Base-by-base conservation (phyloP, 1,140 invertebrate genomes). In the Zaprionus capensis region DNA sequence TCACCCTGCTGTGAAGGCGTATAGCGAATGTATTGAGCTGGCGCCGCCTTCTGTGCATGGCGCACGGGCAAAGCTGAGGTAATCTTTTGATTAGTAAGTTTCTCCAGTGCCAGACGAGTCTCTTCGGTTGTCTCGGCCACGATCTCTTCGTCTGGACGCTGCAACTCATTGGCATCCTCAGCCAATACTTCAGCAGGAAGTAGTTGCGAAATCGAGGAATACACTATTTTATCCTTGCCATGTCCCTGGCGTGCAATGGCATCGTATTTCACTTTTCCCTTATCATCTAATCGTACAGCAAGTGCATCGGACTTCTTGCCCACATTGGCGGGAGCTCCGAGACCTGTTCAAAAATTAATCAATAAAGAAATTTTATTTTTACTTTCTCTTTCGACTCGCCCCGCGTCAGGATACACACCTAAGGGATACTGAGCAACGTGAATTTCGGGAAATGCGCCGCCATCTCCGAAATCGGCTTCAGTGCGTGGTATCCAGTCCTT, bases 371-470 rank as follows among this genome's bases (percentile, higher is more conserved):
- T 4, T 41, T 53, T 20, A n/a, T 44, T 61, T 44, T 26, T 7
- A 14, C 15, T 61, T 44, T 61, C 41, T 4, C 24, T 26, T 41
- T 17, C 7, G 6, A 28, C 1, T 2, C 6, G 6, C 17, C 14
- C 7, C 15, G 15, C 46, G 46, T 17, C 28, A 36, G n/a, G 28
- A 55, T 24, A 22, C 80, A 78, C 97, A 74, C 96, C 96, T 31
- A 99, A 93, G 0, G 99, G 99, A 94, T 98, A 99, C 90, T 99
- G 99, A 0, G 98, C 98, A 14, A 99, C 96, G 92, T 97, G 97
- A 68, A 99, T 99, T 94, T 99, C 99, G 1, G 99, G 99, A 93
- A 98, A 99, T 0, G 99, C 98, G 12, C 99, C 99, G 7, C 99
- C 99, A 96, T 99, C 99, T 95, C 96, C 94, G 92, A 93, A 96